Percentiles rank a stretch among this genome's conserved stretches.
phyloP scores from a whole-genome alignment of 2,797 vertebrate species.

The Nasua narica region DNA sequence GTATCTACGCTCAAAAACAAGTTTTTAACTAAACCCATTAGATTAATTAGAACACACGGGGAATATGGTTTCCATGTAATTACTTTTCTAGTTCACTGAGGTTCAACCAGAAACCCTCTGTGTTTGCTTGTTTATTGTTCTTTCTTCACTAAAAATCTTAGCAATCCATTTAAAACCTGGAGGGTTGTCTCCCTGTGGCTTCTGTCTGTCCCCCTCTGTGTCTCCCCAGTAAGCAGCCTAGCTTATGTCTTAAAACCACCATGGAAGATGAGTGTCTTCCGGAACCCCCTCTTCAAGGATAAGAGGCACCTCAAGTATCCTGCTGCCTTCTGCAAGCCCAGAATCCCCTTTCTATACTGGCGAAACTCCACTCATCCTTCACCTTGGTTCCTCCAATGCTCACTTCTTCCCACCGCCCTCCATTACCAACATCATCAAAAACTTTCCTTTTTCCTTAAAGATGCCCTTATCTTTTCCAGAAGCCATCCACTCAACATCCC shows the following conservation, averaged over 20 bases:
- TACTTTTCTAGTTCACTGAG: slow-evolving; percentile 18
- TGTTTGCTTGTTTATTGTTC: slow-evolving; percentile 2
- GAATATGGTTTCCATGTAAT: slow-evolving; percentile 24
- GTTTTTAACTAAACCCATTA: slow-evolving; percentile 40
- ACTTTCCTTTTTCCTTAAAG: neutral
- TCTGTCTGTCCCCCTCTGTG: neutral
- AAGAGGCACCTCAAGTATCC: neutral
- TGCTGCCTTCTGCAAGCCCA: neutral
- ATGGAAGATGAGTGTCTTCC: neutral
- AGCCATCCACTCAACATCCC: neutral
- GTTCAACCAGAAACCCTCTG: neutral
- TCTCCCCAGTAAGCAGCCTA: neutral
- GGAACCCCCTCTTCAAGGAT: neutral
- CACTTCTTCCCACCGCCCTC: neutral
- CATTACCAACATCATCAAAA: neutral
- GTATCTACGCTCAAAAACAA: slow-evolving; percentile 50
- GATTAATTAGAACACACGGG: slow-evolving; percentile 44
- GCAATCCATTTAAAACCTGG: neutral
- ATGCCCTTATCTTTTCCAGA: neutral
- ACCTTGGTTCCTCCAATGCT: neutral
- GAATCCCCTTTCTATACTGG: neutral
- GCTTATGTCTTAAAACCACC: neutral
- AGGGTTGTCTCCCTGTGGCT: neutral
- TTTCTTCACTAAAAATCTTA: slow-evolving; percentile 1
- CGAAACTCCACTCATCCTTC: neutral